Evolutionary conservation across 2,797 vertebrate species (phyloP).

Genomic region (Poecile montanus): DNA sequence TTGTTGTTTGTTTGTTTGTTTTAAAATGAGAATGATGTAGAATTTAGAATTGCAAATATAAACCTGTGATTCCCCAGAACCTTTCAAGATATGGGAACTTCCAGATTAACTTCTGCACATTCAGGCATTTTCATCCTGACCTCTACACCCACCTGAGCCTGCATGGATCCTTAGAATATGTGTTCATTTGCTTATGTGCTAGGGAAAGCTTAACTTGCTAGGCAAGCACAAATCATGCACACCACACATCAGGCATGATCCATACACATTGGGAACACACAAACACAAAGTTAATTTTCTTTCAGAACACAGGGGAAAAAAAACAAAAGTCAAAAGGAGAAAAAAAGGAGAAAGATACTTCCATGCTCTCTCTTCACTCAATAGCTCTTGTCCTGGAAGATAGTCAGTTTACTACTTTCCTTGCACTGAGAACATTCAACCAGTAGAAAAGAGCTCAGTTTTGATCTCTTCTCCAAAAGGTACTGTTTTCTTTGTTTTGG

Average conservation of each 20-base stretch:
- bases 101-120: background rate
- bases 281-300: background rate
- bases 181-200: background rate
- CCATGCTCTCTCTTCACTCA: background rate
- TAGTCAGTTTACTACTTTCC: background rate
- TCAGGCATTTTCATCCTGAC: background rate
- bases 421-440: background rate
- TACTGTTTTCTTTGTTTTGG: background rate
- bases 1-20: background rate
- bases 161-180: background rate
- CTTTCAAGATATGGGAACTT: background rate
- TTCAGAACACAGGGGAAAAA: background rate
- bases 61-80: fast-evolving
- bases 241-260: background rate
- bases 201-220: background rate
- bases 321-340: fast-evolving
- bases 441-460: background rate
- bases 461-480: background rate
- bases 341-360: background rate
- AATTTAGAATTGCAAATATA: background rate
- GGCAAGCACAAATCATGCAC: background rate
- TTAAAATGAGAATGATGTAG: fast-evolving
- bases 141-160: background rate
- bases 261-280: background rate
- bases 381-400: background rate